Evolutionary conservation across 2,797 vertebrate species (phyloP).

Genomic region (Pangasius mekongensis): DNA sequence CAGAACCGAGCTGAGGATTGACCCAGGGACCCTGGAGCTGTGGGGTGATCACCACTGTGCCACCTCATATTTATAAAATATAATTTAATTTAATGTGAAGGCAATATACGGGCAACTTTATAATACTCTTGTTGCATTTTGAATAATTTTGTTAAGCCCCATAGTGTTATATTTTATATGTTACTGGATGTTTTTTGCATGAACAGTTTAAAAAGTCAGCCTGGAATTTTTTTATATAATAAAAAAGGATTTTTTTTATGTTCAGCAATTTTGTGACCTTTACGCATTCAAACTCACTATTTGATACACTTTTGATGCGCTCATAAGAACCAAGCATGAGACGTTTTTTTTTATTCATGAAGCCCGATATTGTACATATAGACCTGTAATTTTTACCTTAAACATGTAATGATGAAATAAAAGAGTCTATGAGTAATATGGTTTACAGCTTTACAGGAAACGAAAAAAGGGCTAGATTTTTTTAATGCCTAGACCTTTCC

Average conservation of each 20-base stretch:
- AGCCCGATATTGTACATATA: neutral
- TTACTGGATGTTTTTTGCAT: neutral
- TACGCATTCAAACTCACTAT: neutral
- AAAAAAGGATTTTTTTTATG: neutral
- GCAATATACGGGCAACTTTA: neutral
- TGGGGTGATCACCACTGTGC: neutral
- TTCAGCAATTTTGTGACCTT: neutral
- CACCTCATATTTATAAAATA: neutral
- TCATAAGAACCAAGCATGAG: neutral
- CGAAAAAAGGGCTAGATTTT: neutral
- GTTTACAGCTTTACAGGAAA: neutral
- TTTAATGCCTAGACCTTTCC: neutral
- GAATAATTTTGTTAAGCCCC: neutral
- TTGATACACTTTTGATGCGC: neutral
- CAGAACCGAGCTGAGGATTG: neutral
- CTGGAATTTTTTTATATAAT: neutral
- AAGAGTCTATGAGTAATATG: neutral
- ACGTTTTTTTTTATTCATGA: neutral
- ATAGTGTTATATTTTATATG: neutral
- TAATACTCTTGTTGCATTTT: neutral
- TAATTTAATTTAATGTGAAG: neutral
- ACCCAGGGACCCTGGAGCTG: neutral
- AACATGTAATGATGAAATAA: neutral
- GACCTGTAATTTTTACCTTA: constrained; percentile 8
- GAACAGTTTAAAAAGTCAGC: neutral